These are phyloP conservation scores for Euphysa ruthae DNA, from an alignment of 30 jellyfish, hydroid and myxozoan species.

Conservation along the genomic window DNA sequence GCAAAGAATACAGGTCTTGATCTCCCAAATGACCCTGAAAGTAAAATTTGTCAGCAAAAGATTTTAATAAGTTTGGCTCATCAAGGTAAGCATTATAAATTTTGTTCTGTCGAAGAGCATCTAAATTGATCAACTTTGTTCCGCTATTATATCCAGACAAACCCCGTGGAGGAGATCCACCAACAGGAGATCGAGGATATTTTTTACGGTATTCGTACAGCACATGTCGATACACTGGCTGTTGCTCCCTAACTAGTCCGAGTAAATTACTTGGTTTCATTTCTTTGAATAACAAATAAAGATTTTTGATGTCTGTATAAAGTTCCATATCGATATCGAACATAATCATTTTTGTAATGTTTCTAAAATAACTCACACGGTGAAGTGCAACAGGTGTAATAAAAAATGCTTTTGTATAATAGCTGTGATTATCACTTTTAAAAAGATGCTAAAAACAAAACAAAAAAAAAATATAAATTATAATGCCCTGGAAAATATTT, in stretches of 20 bases:
- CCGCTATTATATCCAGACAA: conserved; percentile 83
- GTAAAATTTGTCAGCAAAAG: conserved; percentile 45
- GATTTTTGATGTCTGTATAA: conserved; percentile 40
- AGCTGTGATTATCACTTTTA: conserved; percentile 39
- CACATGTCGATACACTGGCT: conserved; percentile 73
- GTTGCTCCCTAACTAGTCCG: conserved; percentile 91
- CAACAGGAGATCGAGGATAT: conserved; percentile 55
- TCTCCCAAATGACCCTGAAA: conserved; percentile 89
- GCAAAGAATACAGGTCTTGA: conserved; percentile 66
- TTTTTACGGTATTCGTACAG: conserved; percentile 41
- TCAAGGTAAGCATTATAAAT: conserved; percentile 45
- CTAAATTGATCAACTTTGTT: conserved; percentile 54
- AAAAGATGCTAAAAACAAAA: conserved; percentile 46
- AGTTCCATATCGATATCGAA: conserved; percentile 71
- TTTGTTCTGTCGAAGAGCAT: conserved; percentile 50
- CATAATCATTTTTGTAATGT: conserved; percentile 36
- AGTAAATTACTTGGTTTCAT: conserved; percentile 44
- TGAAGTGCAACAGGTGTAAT: conserved; percentile 58
- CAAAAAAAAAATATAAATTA: too few relatives aligned
- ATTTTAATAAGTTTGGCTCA: conserved; percentile 9
- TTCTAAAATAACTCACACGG: conserved; percentile 30
- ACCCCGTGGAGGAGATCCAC: conserved; percentile 85
- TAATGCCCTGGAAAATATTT: too few relatives aligned
- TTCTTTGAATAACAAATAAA: conserved; percentile 31
- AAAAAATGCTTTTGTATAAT: conserved; percentile 62